Evolutionary conservation across 2,113 vertebrate genomes (phyloP).

Genomic region (Cyphotilapia sp.): DNA sequence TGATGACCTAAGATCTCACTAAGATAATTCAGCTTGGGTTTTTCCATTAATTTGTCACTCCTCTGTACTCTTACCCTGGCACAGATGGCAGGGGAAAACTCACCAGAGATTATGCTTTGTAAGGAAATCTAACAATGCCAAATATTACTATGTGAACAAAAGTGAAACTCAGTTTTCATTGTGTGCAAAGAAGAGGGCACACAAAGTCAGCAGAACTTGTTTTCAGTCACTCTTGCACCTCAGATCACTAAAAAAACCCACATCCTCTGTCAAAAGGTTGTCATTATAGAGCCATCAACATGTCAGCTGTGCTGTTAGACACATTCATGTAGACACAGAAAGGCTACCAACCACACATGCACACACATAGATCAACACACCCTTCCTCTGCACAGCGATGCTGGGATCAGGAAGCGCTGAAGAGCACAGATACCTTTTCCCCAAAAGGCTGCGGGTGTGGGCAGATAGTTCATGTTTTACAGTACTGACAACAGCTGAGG

Average conservation of each 20-base stretch:
- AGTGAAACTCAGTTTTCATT: neutral
- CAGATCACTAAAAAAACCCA: slow-evolving; percentile 32
- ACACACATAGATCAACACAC: neutral
- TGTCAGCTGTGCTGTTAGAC: slow-evolving; percentile 24
- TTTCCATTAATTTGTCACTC: neutral
- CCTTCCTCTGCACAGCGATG: slow-evolving; percentile 29
- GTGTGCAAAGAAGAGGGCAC: neutral
- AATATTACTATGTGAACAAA: neutral
- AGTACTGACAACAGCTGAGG: neutral
- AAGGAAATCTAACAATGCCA: neutral
- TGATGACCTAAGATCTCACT: neutral
- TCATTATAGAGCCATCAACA: slow-evolving; percentile 41
- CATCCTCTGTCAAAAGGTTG: slow-evolving; percentile 52
- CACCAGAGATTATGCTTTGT: neutral
- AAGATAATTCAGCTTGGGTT: neutral
- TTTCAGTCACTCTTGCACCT: neutral
- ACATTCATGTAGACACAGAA: neutral
- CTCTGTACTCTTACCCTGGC: neutral
- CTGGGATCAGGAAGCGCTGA: slow-evolving; percentile 43
- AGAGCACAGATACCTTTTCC: slow-evolving; percentile 19
- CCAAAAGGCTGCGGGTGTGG: slow-evolving; percentile 13
- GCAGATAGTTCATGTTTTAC: neutral
- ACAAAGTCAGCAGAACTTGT: neutral
- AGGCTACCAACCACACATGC: neutral
- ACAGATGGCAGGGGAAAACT: neutral